Conservation (phyloP, 2,797 vertebrate species). For the Semaprochilodus insignis region DNA sequence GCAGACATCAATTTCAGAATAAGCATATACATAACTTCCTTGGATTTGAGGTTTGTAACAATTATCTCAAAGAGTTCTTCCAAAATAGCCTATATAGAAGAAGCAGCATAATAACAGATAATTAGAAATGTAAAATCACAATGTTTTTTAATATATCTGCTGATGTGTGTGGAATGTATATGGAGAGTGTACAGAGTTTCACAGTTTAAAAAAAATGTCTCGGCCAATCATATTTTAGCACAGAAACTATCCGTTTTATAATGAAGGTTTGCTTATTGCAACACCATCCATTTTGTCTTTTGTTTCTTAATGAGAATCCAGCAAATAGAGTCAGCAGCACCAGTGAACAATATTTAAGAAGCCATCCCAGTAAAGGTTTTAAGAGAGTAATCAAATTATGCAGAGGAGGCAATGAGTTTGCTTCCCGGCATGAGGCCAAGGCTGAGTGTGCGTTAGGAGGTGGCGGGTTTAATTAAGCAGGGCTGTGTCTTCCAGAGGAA, state of each 20-base stretch:
- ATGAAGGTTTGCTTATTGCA: neutral
- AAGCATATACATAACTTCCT: too few species aligned
- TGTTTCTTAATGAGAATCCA: conserved; percentile 14
- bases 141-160: neutral
- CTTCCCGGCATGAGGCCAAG: conserved; percentile 35
- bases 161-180: neutral
- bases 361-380: conserved; percentile 20
- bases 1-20: too few species aligned
- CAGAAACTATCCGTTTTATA: neutral
- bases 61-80: too few species aligned
- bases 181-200: neutral
- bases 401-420: conserved; percentile 30
- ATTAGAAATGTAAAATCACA: neutral
- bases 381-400: conserved; percentile 41
- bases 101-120: neutral
- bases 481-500: conserved; percentile 26
- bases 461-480: conserved; percentile 16
- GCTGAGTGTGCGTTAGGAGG: conserved; percentile 17
- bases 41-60: too few species aligned
- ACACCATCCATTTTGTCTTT: neutral
- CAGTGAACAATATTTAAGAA: conserved; percentile 14
- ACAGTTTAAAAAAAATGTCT: neutral
- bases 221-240: neutral
- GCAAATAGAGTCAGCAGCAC: conserved; percentile 22
- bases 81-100: neutral